Evolutionary conservation across 2,888 invertebrate genomes (phyloP), one percentile per base, ranked within the genome.

Genomic region (Acronicta leporina): DNA sequence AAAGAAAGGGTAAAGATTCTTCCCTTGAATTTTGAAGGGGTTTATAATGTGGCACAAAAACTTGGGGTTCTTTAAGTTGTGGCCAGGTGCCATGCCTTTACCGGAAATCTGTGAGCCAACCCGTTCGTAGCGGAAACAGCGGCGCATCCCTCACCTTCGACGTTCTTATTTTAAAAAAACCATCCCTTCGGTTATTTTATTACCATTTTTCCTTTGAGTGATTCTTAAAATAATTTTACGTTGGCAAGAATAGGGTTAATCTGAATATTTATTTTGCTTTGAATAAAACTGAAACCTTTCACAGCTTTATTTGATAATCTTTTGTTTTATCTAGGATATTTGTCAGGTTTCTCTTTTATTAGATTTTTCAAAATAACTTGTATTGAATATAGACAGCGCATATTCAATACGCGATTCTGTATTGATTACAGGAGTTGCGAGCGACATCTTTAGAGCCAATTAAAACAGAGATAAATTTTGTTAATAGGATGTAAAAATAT

Each of bases 91-190:
- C 81, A 87, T 38, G 87, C 85, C 89, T 90, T 88, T 92, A 86
- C 93, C 93, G 93, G 93, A 93, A 92, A 92, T 94, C 92, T 92
- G 91, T 87, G 90, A 90, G 87, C 82, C 87, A 90, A 90, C 91
- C 90, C 90, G 90, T 89, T 85, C 86, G 72, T 79, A 79, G 87
- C 93, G 92, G 94, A 94, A 93, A 90, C 92, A 88, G 83, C 85
- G 82, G 69, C 63, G 86, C 87, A 92, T 92, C 92, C 92, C 91
- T 87, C 80, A 80, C 84, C 85, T 86, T 85, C 85, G 82, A 73
- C 68, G 83, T 85, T 83, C 83, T 87, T 83, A 81, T 83, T 82
- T 82, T 46, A 83, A 87, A 90, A n/a, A 89, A 90, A 84, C 80
- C 73, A 79, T 70, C 84, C 84, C 84, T 77, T 72, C 59, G 59